Base-by-base conservation (phyloP, 2,888 invertebrate genomes). In the Mylabris sibirica region DNA sequence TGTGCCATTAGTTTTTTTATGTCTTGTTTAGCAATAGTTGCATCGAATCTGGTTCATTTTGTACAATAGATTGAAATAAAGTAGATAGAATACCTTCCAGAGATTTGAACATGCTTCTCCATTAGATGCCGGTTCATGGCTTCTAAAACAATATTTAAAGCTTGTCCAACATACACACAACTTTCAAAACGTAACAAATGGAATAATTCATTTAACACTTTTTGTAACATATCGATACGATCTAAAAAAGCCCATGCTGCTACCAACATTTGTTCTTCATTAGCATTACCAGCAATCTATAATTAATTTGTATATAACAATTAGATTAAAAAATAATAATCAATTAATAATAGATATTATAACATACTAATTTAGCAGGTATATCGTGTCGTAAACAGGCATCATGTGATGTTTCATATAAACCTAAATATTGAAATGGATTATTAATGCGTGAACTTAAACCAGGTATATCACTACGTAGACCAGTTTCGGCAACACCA, bases 51-150 rank as follows among this genome's bases (percentile, higher is more conserved):
- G n/a, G n/a, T n/a, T n/a, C n/a, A n/a, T n/a, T n/a, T n/a, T n/a
- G n/a, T n/a, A n/a, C n/a, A n/a, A n/a, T n/a, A n/a, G n/a, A 30
- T 8, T 4, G 5, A 30, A 30, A 1, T 30, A 5, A 30, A 30
- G 8, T 6, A 30, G 8, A 5, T 6, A 30, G 30, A 30, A 8
- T 30, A 94, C 94, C 94, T 94, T 84, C 94, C 94, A 63, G 94
- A 93, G 79, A 98, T 97, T 85, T 98, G 98, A 78, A 99, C 94
- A 78, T 95, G 94, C 81, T 94, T 94, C 77, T 97, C 95, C 68
- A 88, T 87, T 11, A 93, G 87, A 87, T 98, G 96, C 77, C 92
- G 89, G 76, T 93, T 92, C 97, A 99, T 97, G 0, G 96, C 95
- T 80, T 93, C 91, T 57, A 99, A 88, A 12, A 98, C 94, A 35